phyloP scores from a whole-genome alignment of 2,797 vertebrate genomes.

The Dipus sagitta region DNA sequence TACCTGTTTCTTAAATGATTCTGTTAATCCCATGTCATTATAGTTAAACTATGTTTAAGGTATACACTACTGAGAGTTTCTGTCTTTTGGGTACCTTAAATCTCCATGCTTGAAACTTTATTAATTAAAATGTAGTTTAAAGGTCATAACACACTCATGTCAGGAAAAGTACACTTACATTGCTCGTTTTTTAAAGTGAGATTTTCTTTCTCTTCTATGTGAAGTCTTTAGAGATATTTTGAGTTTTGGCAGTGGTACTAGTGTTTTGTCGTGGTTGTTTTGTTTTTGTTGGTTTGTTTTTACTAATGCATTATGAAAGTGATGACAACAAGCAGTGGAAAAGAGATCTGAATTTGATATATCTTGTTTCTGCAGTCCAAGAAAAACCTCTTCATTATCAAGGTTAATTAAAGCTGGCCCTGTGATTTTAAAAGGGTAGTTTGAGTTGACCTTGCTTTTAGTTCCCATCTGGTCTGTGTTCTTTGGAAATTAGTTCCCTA shows the following conservation, averaged over 20 bases:
- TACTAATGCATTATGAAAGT: neutral
- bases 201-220: neutral
- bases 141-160: neutral
- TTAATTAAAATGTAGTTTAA: constrained; percentile 4
- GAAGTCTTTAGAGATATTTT: neutral
- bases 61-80: neutral
- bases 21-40: neutral
- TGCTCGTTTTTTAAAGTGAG: neutral
- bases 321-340: neutral
- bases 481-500: neutral
- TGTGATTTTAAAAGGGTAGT: neutral
- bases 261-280: neutral
- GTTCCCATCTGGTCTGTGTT: neutral
- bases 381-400: neutral
- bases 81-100: neutral
- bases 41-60: neutral
- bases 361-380: neutral
- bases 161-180: neutral
- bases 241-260: neutral
- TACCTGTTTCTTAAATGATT: neutral
- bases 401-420: neutral
- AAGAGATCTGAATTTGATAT: neutral
- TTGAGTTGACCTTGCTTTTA: neutral
- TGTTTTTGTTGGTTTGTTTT: neutral
- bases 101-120: neutral